These are phyloP conservation scores for Indicator maculatus DNA, from an alignment of 2,113 vertebrate genomes.

Conservation along the genomic window DNA sequence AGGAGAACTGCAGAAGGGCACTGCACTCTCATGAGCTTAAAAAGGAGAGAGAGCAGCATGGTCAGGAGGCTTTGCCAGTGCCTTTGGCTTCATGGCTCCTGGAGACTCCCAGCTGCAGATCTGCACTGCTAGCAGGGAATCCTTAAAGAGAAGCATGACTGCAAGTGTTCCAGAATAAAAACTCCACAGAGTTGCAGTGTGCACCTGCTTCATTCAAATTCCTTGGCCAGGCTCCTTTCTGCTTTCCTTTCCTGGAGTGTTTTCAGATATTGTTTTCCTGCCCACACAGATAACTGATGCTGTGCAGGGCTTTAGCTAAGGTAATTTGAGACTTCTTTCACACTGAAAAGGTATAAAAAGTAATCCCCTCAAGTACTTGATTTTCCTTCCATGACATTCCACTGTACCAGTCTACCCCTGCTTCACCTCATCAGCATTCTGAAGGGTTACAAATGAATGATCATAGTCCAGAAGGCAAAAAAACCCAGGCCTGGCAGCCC, in stretches of 20 bases:
- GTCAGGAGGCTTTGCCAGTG: neutral
- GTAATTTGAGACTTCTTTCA: slow-evolving; percentile 48
- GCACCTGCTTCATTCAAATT: neutral
- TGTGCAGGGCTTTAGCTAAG: slow-evolving; percentile 17
- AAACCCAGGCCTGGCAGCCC: neutral
- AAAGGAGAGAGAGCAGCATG: rapidly evolving
- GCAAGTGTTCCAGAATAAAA: neutral
- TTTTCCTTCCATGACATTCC: slow-evolving; percentile 29
- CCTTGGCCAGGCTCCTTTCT: neutral
- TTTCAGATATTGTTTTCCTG: neutral
- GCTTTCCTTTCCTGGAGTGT: neutral
- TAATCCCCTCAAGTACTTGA: slow-evolving; percentile 27
- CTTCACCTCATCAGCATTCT: slow-evolving; percentile 31
- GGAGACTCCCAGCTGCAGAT: neutral
- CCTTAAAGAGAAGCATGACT: neutral
- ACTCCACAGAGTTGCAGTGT: neutral
- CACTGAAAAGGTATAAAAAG: slow-evolving; percentile 49
- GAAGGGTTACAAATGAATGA: neutral
- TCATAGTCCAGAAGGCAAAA: neutral
- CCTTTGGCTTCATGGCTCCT: neutral
- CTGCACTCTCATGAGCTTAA: neutral
- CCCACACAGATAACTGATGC: neutral
- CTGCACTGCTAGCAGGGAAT: neutral
- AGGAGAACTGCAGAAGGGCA: neutral
- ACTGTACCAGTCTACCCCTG: neutral